phyloP scores from a whole-genome alignment of 2,113 vertebrate species.

The Antechinus stuartii region DNA sequence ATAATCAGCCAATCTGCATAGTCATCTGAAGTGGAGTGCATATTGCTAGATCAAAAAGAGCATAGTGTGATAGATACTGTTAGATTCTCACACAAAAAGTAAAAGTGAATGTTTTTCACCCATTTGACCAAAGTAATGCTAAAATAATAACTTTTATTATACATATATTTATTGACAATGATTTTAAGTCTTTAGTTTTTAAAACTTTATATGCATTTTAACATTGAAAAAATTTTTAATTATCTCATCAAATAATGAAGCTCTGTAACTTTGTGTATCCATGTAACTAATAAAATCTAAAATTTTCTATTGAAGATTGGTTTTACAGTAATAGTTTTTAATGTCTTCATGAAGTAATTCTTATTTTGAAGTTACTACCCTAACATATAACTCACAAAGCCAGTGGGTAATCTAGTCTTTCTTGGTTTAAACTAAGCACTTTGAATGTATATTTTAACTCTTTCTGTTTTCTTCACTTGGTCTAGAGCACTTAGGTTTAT shows the following conservation, averaged over 20 bases:
- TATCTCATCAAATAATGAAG: neutral
- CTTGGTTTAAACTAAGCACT: neutral
- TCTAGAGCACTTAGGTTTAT: neutral
- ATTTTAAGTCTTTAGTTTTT: constrained; percentile 2
- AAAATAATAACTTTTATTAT: constrained; percentile 25
- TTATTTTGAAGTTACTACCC: neutral
- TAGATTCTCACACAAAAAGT: constrained; percentile 4
- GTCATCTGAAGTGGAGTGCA: constrained; percentile 8
- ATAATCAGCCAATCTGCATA: constrained; percentile 3
- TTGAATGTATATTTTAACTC: neutral
- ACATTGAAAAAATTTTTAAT: neutral
- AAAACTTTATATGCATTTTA: neutral
- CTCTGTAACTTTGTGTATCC: neutral
- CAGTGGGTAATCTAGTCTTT: neutral
- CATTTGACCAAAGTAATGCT: neutral
- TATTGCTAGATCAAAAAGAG: neutral
- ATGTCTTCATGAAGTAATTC: neutral
- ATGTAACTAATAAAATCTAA: neutral
- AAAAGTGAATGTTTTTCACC: constrained; percentile 15
- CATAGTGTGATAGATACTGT: neutral
- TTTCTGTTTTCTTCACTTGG: neutral
- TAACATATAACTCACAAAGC: neutral
- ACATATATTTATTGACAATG: neutral
- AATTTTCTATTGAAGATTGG: neutral
- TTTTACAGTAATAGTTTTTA: neutral